Conservation (phyloP, 2,888 invertebrate species). For the Patella depressa region DNA sequence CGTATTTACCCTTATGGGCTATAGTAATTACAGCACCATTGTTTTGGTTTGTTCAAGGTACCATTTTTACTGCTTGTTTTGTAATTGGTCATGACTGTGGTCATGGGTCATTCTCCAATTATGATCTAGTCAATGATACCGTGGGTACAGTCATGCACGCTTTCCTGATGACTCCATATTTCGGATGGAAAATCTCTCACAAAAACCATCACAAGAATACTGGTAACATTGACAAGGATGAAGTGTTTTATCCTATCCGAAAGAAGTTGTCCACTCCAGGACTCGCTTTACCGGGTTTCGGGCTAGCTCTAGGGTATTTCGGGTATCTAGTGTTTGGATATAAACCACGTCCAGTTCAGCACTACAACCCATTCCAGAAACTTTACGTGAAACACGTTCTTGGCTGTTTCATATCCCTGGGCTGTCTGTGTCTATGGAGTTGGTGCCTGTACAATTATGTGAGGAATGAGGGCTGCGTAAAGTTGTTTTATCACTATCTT, state of each 20-base stretch:
- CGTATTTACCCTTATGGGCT: slow-evolving; percentile 25
- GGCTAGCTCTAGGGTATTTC: slow-evolving; percentile 57
- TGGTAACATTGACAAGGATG: slow-evolving; percentile 65
- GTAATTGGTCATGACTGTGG: slow-evolving; percentile 66
- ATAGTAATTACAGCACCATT: slow-evolving; percentile 36
- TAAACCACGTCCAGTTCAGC: slow-evolving; percentile 51
- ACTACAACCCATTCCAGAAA: slow-evolving; percentile 50
- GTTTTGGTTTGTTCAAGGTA: slow-evolving; percentile 62
- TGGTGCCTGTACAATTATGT: slow-evolving; percentile 41
- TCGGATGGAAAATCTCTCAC: slow-evolving; percentile 63
- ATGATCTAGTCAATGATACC: slow-evolving; percentile 53
- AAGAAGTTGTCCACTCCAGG: slow-evolving; percentile 34
- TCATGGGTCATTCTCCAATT: slow-evolving; percentile 60
- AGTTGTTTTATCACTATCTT: slow-evolving; percentile 52
- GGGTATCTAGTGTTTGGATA: slow-evolving; percentile 60
- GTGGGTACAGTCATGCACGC: slow-evolving; percentile 56
- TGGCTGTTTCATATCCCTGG: slow-evolving; percentile 45
- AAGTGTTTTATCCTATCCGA: slow-evolving; percentile 61
- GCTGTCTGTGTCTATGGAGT: slow-evolving; percentile 38
- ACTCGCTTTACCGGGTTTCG: slow-evolving; percentile 37
- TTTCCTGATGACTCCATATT: slow-evolving; percentile 58
- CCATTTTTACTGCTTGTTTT: slow-evolving; percentile 58
- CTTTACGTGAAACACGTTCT: slow-evolving; percentile 51
- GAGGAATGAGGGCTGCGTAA: slow-evolving; percentile 38
- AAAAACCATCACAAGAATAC: slow-evolving; percentile 60